These are phyloP conservation scores for Orthonychiurus folsomi DNA, from an alignment of 2,888 invertebrate species.

Conservation along the genomic window DNA sequence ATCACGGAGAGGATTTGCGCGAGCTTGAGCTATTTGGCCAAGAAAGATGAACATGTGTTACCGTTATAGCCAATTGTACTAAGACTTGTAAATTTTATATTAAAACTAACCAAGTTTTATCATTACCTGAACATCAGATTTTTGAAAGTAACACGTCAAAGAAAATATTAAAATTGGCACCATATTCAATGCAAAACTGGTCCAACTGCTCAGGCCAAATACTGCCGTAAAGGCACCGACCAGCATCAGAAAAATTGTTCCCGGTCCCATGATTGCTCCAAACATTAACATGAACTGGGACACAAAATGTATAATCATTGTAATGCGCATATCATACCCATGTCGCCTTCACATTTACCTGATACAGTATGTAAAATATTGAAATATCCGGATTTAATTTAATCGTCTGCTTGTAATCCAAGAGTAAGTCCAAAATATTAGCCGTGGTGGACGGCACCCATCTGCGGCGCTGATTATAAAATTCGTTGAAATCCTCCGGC, in stretches of 20 bases:
- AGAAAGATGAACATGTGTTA: constrained; percentile 14
- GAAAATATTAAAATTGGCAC: constrained; percentile 60
- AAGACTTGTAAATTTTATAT: neutral
- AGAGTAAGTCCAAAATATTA: constrained; percentile 50
- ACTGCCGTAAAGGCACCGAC: constrained; percentile 72
- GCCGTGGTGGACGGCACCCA: constrained; percentile 55
- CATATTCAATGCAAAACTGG: constrained; percentile 58
- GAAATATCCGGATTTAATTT: constrained; percentile 50
- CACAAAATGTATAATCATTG: neutral
- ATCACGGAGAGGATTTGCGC: constrained; percentile 66
- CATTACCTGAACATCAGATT: constrained; percentile 58
- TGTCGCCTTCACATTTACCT: constrained; percentile 40
- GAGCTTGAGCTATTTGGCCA: constrained; percentile 59
- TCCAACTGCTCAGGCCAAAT: constrained; percentile 61
- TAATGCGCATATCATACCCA: too few species aligned
- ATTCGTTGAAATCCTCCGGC: constrained; percentile 51
- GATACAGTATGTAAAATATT: constrained; percentile 43
- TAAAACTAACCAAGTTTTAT: neutral
- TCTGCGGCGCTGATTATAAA: constrained; percentile 51
- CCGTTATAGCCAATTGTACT: too few species aligned
- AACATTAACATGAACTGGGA: constrained; percentile 56
- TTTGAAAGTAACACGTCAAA: constrained; percentile 58
- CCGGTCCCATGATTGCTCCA: constrained; percentile 71
- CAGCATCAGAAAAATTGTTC: constrained; percentile 73
- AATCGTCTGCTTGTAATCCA: constrained; percentile 46